These are phyloP conservation scores for Thomomys bottae DNA, from an alignment of 2,113 vertebrate species.

Conservation along the genomic window DNA sequence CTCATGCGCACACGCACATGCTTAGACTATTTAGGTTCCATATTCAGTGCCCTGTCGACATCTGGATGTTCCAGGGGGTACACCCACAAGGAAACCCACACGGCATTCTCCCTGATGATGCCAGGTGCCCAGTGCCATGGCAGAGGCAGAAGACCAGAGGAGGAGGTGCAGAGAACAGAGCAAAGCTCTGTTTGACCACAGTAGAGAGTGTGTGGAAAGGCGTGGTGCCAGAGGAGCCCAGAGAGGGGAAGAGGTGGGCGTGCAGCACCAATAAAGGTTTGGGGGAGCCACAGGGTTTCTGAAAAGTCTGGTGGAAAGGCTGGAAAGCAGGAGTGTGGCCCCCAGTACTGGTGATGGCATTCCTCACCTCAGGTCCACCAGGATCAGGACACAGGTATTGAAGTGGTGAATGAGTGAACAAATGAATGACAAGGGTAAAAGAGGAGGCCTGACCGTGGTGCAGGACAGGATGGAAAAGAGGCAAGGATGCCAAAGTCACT, in stretches of 20 bases:
- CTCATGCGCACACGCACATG: neutral
- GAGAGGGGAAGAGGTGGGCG: neutral
- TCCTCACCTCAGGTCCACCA: neutral
- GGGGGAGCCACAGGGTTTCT: neutral
- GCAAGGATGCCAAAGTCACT: neutral
- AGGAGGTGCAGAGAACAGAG: neutral
- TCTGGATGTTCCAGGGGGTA: neutral
- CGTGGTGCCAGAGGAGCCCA: slow-evolving; percentile 19
- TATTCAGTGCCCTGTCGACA: neutral
- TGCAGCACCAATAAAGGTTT: neutral
- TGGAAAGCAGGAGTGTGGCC: neutral
- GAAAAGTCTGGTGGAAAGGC: neutral
- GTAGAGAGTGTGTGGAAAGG: neutral
- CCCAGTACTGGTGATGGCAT: neutral
- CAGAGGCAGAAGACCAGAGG: neutral
- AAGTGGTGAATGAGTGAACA: neutral
- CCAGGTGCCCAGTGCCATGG: slow-evolving; percentile 11
- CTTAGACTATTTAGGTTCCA: neutral
- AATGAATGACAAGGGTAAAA: neutral
- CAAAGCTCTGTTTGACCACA: neutral
- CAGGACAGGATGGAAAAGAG: neutral
- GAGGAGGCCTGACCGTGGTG: neutral
- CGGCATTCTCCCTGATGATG: neutral
- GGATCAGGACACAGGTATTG: neutral
- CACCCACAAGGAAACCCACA: neutral